phyloP scores from a whole-genome alignment of 2,888 invertebrate genomes.

The Andrena dorsata region DNA sequence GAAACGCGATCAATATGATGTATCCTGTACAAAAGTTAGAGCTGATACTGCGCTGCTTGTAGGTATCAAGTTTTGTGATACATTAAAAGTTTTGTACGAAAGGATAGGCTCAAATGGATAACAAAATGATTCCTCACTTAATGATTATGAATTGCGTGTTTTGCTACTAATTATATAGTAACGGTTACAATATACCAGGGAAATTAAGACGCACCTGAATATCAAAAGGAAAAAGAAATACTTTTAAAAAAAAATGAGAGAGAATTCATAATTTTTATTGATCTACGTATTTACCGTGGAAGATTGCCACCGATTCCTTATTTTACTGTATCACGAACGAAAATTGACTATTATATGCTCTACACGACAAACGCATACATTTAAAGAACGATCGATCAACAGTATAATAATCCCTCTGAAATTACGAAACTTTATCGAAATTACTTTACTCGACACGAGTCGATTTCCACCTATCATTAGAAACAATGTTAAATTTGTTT shows the following conservation, averaged over 20 bases:
- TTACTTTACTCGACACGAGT: constrained; percentile 34
- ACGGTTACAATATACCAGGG: constrained; percentile 10
- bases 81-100: constrained; percentile 52
- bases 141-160: constrained; percentile 23
- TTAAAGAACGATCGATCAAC: constrained; percentile 19
- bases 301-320: constrained; percentile 25
- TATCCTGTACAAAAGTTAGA: constrained; percentile 38
- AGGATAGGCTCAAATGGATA: constrained; percentile 12
- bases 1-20: constrained; percentile 35
- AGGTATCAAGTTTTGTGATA: constrained; percentile 56
- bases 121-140: constrained; percentile 14
- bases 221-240: constrained; percentile 1
- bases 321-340: constrained; percentile 29
- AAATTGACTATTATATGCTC: constrained; percentile 31
- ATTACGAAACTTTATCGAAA: constrained; percentile 16
- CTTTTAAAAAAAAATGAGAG: neutral
- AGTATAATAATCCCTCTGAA: constrained; percentile 15
- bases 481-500: constrained; percentile 64
- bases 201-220: constrained; percentile 21
- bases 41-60: constrained; percentile 51
- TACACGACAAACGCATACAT: constrained; percentile 29
- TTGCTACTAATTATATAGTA: constrained; percentile 47
- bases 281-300: constrained; percentile 12
- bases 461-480: constrained; percentile 39
- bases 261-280: constrained; percentile 16